Evolutionary conservation across 2,888 invertebrate genomes (phyloP), one percentile per base, ranked within the genome.

Genomic region (Hoplodrina blanda): DNA sequence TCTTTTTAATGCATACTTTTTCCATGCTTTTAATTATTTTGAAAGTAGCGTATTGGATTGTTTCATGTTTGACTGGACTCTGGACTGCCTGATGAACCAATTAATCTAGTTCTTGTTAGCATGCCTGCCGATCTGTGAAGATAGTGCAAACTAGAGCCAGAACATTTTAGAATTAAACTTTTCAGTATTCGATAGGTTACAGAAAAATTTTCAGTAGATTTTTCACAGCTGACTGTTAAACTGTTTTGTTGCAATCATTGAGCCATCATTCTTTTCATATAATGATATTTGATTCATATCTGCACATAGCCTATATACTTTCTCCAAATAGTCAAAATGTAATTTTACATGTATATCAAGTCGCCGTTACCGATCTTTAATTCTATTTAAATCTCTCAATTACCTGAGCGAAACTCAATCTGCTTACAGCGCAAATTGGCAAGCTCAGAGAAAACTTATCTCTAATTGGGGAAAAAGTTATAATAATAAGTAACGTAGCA

Each of bases 371-470:
- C 19, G 19, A 44, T 50, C 49, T 76, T 69, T 49, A 59, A 59
- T 54, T 44, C 5, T 25, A 50, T 75, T 55, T 41, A 49, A 17
- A 41, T 61, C n/a, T 19, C 5, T 20, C 41, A 50, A 71, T 44
- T 75, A 33, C 68, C 50, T 50, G 33, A 19, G 8, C 15, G 19
- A 15, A 15, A 41, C 30, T 41, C 50, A 33, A 50, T 65, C 30
- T 50, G 49, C n/a, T 56, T 56, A 66, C 13, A 7, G 13, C 0
- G 50, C 17, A 71, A 75, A 56, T 72, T 56, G 50, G 11, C 30
- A 13, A 52, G 54, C 11, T n/a, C 11, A 17, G 13, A 50, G 44
- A 11, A 50, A 64, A 44, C 1, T 37, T 33, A 30, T 3, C 30
- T 30, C 13, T 33, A 19, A 75, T 55, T 13, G 55, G 13, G 5